phyloP scores from a whole-genome alignment of 1,140 invertebrate genomes.

The Drosophila kikkawai region DNA sequence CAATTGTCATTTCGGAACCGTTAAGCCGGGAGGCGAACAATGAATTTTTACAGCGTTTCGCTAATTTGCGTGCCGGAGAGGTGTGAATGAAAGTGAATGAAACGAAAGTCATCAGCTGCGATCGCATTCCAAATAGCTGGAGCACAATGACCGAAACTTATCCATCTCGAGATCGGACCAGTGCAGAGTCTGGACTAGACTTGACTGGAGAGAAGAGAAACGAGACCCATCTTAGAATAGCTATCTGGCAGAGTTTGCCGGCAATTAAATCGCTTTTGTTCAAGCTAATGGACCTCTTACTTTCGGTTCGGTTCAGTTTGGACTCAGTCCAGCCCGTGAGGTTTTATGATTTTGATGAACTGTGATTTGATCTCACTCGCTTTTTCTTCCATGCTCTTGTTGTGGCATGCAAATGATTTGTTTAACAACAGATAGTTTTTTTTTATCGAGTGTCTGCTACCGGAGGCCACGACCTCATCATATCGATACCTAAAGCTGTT shows the following conservation, averaged over 20 bases:
- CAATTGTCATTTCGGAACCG: conserved; percentile 57
- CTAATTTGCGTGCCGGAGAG: conserved; percentile 53
- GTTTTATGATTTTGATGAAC: conserved; percentile 48
- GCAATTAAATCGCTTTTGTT: conserved; percentile 81
- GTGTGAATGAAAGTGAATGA: conserved; percentile 78
- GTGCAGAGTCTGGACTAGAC: conserved; percentile 1
- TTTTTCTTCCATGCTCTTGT: conserved; percentile 31
- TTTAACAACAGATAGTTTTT: conserved; percentile 42
- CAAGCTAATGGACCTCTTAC: conserved; percentile 75
- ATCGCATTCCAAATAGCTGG: conserved; percentile 38
- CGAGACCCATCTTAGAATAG: conserved; percentile 56
- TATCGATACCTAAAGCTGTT: not conserved
- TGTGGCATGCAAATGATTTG: conserved; percentile 65
- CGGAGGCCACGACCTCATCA: conserved; percentile 14
- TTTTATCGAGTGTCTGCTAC: conserved; percentile 29
- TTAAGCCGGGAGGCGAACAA: conserved; percentile 54
- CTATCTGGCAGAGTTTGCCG: conserved; percentile 27
- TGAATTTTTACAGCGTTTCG: conserved; percentile 58
- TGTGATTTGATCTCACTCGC: conserved; percentile 47
- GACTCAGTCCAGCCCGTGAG: conserved; percentile 17
- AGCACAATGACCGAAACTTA: conserved; percentile 48
- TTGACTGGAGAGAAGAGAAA: conserved; percentile 22
- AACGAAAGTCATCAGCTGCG: conserved; percentile 67
- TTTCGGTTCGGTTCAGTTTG: conserved; percentile 49
- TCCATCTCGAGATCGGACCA: conserved; percentile 44